These are phyloP conservation scores for Melanargia galathea DNA, from an alignment of 2,888 invertebrate species.

Conservation along the genomic window DNA sequence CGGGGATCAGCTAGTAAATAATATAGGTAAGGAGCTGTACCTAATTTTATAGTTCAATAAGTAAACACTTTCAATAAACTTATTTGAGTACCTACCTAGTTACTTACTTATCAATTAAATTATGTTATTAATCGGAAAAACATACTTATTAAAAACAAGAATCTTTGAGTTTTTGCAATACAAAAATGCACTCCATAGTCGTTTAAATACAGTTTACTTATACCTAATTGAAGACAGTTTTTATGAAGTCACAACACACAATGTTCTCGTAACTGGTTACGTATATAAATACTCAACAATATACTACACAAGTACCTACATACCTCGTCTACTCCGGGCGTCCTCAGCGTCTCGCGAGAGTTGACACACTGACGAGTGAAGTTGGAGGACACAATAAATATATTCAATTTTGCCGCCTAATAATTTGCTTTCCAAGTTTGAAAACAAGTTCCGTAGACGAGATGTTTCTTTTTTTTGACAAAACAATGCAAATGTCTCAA, in stretches of 20 bases:
- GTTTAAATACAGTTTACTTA: not conserved
- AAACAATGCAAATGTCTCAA: slow-evolving; percentile 6
- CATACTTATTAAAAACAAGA: too few species aligned
- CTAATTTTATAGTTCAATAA: too few species aligned
- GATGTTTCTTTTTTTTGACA: slow-evolving; percentile 13
- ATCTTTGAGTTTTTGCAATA: not conserved
- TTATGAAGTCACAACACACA: not conserved
- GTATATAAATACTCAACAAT: not conserved
- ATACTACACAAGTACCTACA: slow-evolving; percentile 32
- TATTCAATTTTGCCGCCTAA: slow-evolving; percentile 40
- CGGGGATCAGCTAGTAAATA: too few species aligned
- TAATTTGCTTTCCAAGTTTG: slow-evolving; percentile 29
- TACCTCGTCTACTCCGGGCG: slow-evolving; percentile 39
- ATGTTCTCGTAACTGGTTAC: not conserved
- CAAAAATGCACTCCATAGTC: not conserved
- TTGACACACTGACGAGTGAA: slow-evolving; percentile 41
- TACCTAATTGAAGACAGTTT: slow-evolving; percentile 1
- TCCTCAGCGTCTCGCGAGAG: slow-evolving; percentile 43
- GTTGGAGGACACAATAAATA: slow-evolving; percentile 36
- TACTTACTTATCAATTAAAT: too few species aligned
- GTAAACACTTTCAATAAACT: too few species aligned
- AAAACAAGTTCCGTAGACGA: slow-evolving; percentile 38
- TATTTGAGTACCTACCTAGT: too few species aligned
- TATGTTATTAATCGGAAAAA: too few species aligned
- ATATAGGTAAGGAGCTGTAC: too few species aligned